phyloP scores from a whole-genome alignment of 2,888 invertebrate genomes.

The Trachelus stipa region DNA sequence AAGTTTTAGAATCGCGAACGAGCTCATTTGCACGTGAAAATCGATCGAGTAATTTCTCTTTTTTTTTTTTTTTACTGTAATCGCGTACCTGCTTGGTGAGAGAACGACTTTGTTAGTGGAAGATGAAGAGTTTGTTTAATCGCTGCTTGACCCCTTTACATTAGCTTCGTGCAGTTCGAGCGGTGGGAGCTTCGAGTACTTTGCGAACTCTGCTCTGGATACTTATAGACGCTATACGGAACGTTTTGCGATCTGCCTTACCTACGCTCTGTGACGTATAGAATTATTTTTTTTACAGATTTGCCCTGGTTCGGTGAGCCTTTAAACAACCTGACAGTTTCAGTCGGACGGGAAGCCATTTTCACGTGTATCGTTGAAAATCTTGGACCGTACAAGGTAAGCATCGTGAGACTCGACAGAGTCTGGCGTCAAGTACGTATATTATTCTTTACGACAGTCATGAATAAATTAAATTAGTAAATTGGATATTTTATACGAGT shows the following conservation, averaged over 20 bases:
- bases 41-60: neutral
- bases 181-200: conserved; percentile 27
- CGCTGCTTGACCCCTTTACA: conserved; percentile 47
- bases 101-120: conserved; percentile 32
- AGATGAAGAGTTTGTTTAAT: conserved; percentile 49
- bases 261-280: neutral
- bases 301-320: conserved; percentile 63
- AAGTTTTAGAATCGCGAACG: neutral
- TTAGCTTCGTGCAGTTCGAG: conserved; percentile 33
- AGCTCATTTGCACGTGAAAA: neutral
- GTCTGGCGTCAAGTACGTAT: no score
- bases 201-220: conserved; percentile 40
- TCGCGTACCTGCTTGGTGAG: neutral
- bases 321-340: conserved; percentile 63
- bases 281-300: conserved; percentile 46
- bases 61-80: neutral
- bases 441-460: no score
- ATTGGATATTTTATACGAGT: neutral
- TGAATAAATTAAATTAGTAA: neutral
- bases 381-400: conserved; percentile 63
- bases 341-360: conserved; percentile 62
- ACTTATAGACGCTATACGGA: neutral
- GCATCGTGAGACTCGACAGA: conserved; percentile 11
- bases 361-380: conserved; percentile 64
- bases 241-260: neutral